phyloP scores from a whole-genome alignment of 2,797 vertebrate species.

The Gobionotothen gibberifrons region DNA sequence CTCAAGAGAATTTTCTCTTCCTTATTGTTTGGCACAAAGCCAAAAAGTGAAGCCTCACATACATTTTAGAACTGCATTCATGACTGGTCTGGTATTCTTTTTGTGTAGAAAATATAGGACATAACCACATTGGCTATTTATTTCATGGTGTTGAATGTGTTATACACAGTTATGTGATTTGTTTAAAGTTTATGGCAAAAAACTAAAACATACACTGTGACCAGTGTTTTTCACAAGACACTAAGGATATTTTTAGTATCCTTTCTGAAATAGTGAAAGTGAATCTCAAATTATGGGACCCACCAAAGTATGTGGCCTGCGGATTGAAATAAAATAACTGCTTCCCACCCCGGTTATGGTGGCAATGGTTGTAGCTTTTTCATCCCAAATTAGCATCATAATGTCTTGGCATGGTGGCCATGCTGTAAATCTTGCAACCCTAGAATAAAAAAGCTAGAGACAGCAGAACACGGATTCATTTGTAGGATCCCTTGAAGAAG shows the following conservation, averaged over 20 bases:
- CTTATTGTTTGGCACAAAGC: conserved; percentile 4
- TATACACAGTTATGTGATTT: neutral
- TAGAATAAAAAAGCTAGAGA: conserved; percentile 25
- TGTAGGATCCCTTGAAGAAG: conserved; percentile 5
- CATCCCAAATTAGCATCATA: conserved; percentile 32
- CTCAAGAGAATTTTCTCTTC: neutral
- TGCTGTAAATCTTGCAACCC: conserved; percentile 29
- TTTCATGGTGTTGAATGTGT: neutral
- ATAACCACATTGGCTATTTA: neutral
- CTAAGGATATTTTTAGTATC: conserved; percentile 26
- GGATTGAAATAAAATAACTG: conserved; percentile 29
- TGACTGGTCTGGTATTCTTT: neutral
- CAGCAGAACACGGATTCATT: conserved; percentile 9
- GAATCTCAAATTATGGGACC: conserved; percentile 15
- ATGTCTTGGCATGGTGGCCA: conserved; percentile 27
- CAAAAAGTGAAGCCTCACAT: neutral
- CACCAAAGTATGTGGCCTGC: conserved; percentile 34
- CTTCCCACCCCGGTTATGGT: conserved; percentile 30
- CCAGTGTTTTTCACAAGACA: neutral
- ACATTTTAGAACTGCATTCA: neutral
- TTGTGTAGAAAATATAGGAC: neutral
- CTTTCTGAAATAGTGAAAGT: conserved; percentile 34
- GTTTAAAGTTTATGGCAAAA: neutral
- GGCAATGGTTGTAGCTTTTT: conserved; percentile 34
- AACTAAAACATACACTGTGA: neutral